Percentiles rank a stretch among this genome's conserved stretches.
These are phyloP conservation scores for Leptinotarsa undecemlineata DNA, from an alignment of 1,140 invertebrate genomes.

Conservation along the genomic window DNA sequence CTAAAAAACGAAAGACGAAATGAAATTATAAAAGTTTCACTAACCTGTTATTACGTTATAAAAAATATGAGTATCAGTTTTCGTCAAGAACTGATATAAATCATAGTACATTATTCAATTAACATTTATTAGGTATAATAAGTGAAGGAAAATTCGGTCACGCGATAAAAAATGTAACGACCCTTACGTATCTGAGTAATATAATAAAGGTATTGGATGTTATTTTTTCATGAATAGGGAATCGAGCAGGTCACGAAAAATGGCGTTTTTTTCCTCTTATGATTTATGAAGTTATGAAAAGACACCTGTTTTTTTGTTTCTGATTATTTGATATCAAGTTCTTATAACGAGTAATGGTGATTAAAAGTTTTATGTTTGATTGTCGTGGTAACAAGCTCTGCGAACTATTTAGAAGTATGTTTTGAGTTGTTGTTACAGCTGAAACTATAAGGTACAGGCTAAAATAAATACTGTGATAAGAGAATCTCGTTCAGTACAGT, in stretches of 20 bases:
- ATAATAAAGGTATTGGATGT: background rate
- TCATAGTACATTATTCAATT: background rate
- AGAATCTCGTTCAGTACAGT: too few species aligned
- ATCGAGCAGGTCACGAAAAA: background rate
- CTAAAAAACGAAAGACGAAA: background rate
- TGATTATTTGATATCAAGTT: too few species aligned
- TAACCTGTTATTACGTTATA: background rate
- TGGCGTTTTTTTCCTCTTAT: background rate
- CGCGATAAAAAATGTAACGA: background rate
- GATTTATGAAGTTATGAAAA: background rate
- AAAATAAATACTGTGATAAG: too few species aligned
- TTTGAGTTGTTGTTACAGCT: too few species aligned
- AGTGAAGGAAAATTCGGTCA: background rate
- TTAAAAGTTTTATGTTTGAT: too few species aligned
- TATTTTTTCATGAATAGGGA: slow-evolving; percentile 1
- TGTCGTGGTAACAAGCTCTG: too few species aligned
- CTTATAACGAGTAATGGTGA: too few species aligned
- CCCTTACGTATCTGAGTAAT: background rate
- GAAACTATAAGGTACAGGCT: too few species aligned
- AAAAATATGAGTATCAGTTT: background rate
- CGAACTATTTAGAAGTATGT: too few species aligned
- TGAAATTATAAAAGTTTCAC: background rate
- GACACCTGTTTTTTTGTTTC: too few species aligned
- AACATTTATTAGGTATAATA: slow-evolving; percentile 4
- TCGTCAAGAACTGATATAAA: slow-evolving; percentile 8